phyloP scores from a whole-genome alignment of 2,888 invertebrate species.

The Exephanes ischioxanthus region DNA sequence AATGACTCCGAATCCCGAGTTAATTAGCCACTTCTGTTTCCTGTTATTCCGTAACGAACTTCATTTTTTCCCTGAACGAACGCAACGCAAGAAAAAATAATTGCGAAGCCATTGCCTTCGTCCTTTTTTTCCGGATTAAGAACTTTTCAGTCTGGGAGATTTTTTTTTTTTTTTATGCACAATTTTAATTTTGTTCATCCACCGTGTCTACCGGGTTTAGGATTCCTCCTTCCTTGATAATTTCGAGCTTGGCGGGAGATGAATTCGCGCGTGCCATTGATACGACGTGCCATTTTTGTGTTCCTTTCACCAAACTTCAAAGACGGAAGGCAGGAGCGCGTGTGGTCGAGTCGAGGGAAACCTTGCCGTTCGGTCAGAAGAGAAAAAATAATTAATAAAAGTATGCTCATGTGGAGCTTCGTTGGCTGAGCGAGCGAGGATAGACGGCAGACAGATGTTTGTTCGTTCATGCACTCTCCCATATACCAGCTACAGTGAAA shows the following conservation, averaged over 20 bases:
- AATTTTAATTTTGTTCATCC: neutral
- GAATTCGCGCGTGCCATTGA: neutral
- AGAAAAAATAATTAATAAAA: slow-evolving; percentile 11
- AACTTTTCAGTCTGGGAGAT: neutral
- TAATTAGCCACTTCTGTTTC: neutral
- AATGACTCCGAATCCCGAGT: neutral
- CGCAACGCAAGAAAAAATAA: neutral
- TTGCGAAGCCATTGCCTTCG: neutral
- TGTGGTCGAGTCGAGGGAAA: slow-evolving; percentile 11
- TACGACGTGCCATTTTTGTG: neutral
- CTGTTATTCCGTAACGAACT: neutral
- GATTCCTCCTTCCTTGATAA: neutral
- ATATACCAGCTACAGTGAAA: neutral
- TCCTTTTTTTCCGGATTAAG: neutral
- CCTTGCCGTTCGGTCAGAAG: neutral
- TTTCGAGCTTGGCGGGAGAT: neutral
- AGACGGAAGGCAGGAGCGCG: slow-evolving; percentile 1
- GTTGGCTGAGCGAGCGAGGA: neutral
- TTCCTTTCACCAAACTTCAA: neutral
- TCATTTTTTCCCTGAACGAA: neutral
- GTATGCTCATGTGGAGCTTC: slow-evolving; percentile 5
- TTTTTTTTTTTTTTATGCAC: neutral
- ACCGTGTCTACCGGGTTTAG: neutral
- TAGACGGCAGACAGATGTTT: slow-evolving; percentile 8
- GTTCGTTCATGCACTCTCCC: slow-evolving; percentile 13